Conservation (phyloP, 2,797 vertebrate genomes). For the Perodicticus potto region DNA sequence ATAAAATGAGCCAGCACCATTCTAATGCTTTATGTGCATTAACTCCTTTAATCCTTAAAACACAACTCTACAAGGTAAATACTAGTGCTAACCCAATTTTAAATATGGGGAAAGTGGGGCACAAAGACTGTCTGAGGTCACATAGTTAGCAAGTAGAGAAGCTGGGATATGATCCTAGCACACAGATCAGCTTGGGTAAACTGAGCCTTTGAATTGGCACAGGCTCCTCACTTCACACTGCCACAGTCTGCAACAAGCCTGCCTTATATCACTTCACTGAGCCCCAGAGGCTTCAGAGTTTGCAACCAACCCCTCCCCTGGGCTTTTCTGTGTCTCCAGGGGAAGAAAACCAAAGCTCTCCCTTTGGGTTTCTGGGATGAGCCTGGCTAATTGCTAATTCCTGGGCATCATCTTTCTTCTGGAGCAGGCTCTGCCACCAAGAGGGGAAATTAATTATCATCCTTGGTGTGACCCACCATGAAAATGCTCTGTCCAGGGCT, state of each 20-base stretch:
- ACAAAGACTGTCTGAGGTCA: background rate
- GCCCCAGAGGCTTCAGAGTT: background rate
- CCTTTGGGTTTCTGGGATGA: background rate
- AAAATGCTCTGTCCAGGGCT: background rate
- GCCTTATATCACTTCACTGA: background rate
- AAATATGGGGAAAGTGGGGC: conserved; percentile 40
- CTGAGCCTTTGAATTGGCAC: background rate
- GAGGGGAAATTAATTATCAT: too few species aligned
- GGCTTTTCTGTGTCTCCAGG: background rate
- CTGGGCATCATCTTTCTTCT: background rate
- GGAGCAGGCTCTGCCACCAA: background rate
- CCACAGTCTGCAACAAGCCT: background rate
- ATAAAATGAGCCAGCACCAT: background rate
- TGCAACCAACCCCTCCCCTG: background rate
- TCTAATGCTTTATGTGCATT: background rate
- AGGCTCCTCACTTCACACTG: background rate
- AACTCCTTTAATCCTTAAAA: background rate
- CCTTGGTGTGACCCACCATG: background rate
- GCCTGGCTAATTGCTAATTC: background rate
- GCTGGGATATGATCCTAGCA: background rate
- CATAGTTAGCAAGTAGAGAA: background rate
- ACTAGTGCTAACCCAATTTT: background rate
- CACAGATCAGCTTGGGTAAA: fast-evolving
- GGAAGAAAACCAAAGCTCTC: background rate
- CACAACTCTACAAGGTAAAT: background rate